Evolutionary conservation across 1,140 invertebrate genomes (phyloP), one percentile per base, ranked within the genome.

Genomic region (Neuroterus valhalla): DNA sequence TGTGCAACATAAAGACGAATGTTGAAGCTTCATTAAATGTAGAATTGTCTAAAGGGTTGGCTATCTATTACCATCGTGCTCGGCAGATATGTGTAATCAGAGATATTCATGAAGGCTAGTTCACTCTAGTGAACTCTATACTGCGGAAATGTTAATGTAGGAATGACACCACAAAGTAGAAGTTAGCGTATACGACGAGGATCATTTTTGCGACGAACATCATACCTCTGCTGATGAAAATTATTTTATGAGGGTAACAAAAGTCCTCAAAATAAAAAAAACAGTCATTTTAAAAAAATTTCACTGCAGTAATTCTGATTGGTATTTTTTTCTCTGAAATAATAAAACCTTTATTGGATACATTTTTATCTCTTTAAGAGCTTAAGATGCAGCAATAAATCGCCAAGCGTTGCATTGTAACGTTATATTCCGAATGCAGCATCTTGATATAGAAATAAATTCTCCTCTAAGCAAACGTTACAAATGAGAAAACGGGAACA

Each of bases 141-240:
- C 23, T 62, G n/a, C n/a, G 55, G 55, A 23, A 62, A 31, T 23
- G 26, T 23, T 62, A 62, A 62, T 62, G 5, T 62, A 62, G 26
- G 31, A 62, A 62, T 62, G 55, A 38, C 26, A 62, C 21, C 21
- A 55, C 55, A 62, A 62, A 62, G 55, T 62, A 62, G n/a, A 62
- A 62, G 23, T 21, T 62, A 55, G 14, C 15, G 14, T 26, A n/a
- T 38, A 5, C 31, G 12, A 12, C 31, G 55, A 15, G 55, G 55
- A 38, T 38, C 10, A 38, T 38, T 38, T 38, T 38, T 38, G 4
- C 6, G 10, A 38, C 10, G 31, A 38, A 38, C 31, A 38, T 38
- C 31, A 38, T 38, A 0, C 31, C 31, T 38, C 31, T 38, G 31
- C 31, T 38, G 10, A 38, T 38, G 31, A 10, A 38, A 38, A 38